Conservation (phyloP, 2,113 vertebrate species). For the Anolis carolinensis region DNA sequence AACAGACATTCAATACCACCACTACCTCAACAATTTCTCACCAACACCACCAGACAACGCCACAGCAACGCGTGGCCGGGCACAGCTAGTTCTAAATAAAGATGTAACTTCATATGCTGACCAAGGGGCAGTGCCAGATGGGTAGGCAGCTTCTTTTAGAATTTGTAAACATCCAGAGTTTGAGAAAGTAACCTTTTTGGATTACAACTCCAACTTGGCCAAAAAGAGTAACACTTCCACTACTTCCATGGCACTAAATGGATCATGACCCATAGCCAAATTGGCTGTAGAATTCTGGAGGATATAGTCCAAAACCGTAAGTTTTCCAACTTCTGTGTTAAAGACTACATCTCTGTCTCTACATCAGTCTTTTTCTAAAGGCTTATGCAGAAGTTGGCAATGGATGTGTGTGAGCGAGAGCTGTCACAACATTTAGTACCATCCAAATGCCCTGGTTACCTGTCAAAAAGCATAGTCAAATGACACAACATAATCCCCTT, state of each 20-base stretch:
- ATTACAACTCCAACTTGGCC: neutral
- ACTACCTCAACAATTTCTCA: too few relatives aligned
- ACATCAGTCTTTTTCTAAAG: slow-evolving; percentile 44
- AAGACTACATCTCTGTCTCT: slow-evolving; percentile 51
- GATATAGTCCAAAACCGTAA: neutral
- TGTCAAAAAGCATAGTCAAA: slow-evolving; percentile 56
- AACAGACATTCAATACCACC: too few relatives aligned
- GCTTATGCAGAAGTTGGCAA: slow-evolving; percentile 28
- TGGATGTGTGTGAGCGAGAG: too few relatives aligned
- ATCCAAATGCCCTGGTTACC: slow-evolving; percentile 62
- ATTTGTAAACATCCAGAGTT: too few relatives aligned
- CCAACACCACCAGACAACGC: too few relatives aligned
- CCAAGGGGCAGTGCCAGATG: too few relatives aligned
- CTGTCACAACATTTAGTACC: slow-evolving; percentile 55
- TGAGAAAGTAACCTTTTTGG: neutral
- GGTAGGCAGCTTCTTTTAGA: too few relatives aligned
- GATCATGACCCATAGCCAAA: neutral
- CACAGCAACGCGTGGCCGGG: too few relatives aligned
- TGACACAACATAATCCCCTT: slow-evolving; percentile 21
- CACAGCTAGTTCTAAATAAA: too few relatives aligned
- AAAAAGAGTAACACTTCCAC: slow-evolving; percentile 38
- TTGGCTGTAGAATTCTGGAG: neutral
- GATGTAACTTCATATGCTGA: too few relatives aligned
- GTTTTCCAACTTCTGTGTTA: slow-evolving; percentile 8
- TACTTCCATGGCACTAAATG: neutral